Evolutionary conservation across 2,888 invertebrate genomes (phyloP), one percentile per base, ranked within the genome.

Genomic region (Conchocele bisecta): DNA sequence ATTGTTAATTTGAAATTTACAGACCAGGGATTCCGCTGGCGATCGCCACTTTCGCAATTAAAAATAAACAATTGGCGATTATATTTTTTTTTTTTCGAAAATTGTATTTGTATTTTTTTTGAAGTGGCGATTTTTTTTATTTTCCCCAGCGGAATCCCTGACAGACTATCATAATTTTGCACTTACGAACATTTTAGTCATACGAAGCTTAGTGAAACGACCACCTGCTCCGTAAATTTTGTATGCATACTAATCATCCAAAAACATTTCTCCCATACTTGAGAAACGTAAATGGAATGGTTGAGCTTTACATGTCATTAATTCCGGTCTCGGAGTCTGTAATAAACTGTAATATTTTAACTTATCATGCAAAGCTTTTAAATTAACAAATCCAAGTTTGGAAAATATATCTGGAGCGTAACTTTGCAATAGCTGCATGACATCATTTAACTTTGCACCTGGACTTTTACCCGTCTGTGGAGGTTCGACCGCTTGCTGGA

Each of bases 231-330:
- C n/a, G n/a, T n/a, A n/a, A n/a, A n/a, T n/a, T n/a, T n/a, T n/a
- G n/a, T n/a, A 9, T 37, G 50, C 31, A 29, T 48, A 53, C 57
- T 72, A n/a, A 26, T 70, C 51, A 46, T 66, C 66, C 33, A 75
- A 44, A 81, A 88, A 94, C 92, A 96, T 95, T 93, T 96, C 96
- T 0, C 96, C 96, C 71, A 95, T 94, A 76, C 96, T 92, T 17
- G 95, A 95, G 89, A 96, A 93, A 86, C 95, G 93, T 90, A 95
- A 95, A 70, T 95, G 91, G 90, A 96, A 96, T 17, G 95, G 94
- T 64, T 96, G 96, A 1, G 96, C 95, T 56, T 94, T 94, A 83
- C 97, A 97, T 50, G 94, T 93, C 63, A 97, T 92, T 15, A 95
- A 88, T 70, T 95, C 72, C 22, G 85, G 86, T 24, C 77, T 76